phyloP scores from a whole-genome alignment of 2,113 vertebrate species.

The Clarias gariepinus region DNA sequence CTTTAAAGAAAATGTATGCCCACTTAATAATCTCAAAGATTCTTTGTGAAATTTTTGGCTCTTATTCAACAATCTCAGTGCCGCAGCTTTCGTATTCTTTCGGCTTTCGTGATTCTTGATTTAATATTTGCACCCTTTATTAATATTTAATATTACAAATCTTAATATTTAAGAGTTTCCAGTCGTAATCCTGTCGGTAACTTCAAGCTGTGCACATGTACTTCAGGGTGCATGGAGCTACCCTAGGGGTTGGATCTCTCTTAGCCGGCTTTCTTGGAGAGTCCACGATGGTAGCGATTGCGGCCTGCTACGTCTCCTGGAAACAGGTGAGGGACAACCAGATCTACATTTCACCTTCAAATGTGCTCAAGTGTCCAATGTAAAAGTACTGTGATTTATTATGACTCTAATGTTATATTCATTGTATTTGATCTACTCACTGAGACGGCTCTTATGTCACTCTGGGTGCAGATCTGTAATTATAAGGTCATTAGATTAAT shows the following conservation, averaged over 20 bases:
- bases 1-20: background rate
- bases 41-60: background rate
- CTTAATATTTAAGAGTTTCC: background rate
- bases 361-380: no score
- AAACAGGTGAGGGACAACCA: constrained; percentile 76
- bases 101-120: background rate
- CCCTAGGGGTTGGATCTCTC: constrained; percentile 86
- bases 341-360: no score
- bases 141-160: no score
- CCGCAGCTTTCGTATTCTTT: background rate
- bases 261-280: constrained; percentile 86
- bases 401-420: no score
- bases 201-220: constrained; percentile 20
- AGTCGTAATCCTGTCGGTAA: background rate
- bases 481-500: no score
- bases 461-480: no score
- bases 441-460: no score
- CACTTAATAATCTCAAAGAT: background rate
- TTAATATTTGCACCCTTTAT: background rate
- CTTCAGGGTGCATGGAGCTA: constrained; percentile 84
- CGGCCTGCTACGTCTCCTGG: constrained; percentile 83
- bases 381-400: no score
- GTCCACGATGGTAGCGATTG: constrained; percentile 88
- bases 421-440: no score
- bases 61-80: background rate